Base-by-base conservation (phyloP, 2,797 vertebrate genomes). In the Xenopus petersii region DNA sequence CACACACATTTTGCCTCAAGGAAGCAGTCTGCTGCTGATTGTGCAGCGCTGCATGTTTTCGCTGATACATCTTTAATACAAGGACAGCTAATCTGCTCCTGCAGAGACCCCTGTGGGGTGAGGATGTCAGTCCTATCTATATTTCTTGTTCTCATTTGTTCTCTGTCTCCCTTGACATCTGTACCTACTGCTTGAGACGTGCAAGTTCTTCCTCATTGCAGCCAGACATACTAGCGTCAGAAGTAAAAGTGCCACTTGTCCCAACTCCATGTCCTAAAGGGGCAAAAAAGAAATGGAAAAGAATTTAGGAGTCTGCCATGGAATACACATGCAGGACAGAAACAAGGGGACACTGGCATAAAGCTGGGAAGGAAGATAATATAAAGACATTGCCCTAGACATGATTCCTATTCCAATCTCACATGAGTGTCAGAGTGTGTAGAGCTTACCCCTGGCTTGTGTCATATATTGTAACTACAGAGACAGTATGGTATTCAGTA, bases 171-270 rank as follows among this genome's bases (percentile, higher is more conserved):
- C 10, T 64, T 47, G 59, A 48, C 51, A 36, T 54, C 56, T 3
- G 51, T 74, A 66, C 76, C 74, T 61, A 79, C 71, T 74, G 66
- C 59, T 61, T 70, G 30, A 79, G 76, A 60, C 55, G 17, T 5
- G 26, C 13, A 36, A 79, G 69, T 30, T 74, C 76, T 61, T 65
- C 65, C 67, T 54, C 10, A 12, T n/a, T 79, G 76, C 66, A 70
- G 66, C 26, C 42, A 55, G 71, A 64, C 46, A 65, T 12, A 13
- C 47, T 70, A 15, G 15, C 60, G 10, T 73, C 70, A 21, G 56
- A 13, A 24, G 36, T 12, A 62, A 56, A 9, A 5, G 70, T 73
- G 47, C 64, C 67, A 10, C 56, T 56, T 17, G 60, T 54, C 62
- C 48, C 62, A 26, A 54, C 13, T 60, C 42, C 68, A 60, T 46